A percentile compares a stretch with the other conserved stretches of the same genome.
Evolutionary conservation across 2,113 vertebrate genomes (phyloP).

Genomic region (Nannobrachium achirus): DNA sequence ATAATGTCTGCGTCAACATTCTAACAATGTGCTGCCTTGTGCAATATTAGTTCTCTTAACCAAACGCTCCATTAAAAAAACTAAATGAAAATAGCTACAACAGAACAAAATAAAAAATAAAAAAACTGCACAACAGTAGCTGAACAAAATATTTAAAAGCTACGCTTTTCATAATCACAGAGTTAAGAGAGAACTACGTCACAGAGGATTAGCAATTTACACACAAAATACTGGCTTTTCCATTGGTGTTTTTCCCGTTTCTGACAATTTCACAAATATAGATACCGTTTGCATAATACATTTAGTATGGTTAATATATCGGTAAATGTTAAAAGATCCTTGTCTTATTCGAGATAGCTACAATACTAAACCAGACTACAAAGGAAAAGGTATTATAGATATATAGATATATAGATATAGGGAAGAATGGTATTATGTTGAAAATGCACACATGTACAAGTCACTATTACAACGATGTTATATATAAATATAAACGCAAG

Average conservation of each 20-base stretch:
- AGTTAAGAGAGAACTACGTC: conserved; percentile 19
- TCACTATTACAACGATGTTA: conserved; percentile 43
- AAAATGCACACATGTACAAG: conserved; percentile 53
- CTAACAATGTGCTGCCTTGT: conserved; percentile 31
- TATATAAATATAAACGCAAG: conserved; percentile 44
- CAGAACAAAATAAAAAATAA: conserved; percentile 4
- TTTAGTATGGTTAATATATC: conserved; percentile 25
- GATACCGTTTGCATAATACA: conserved; percentile 34
- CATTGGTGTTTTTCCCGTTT: background rate
- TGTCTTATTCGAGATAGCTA: conserved; percentile 3
- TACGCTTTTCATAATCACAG: conserved; percentile 16
- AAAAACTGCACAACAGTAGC: conserved; percentile 12
- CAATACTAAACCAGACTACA: conserved; percentile 14
- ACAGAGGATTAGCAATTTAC: conserved; percentile 29
- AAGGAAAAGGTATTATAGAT: background rate
- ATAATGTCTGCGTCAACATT: conserved; percentile 2
- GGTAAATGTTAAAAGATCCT: conserved; percentile 21
- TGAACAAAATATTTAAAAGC: conserved; percentile 12
- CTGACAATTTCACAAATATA: conserved; percentile 32
- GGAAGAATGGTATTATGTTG: conserved; percentile 29
- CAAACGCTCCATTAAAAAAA: conserved; percentile 1
- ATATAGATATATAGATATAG: background rate
- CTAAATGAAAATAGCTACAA: conserved; percentile 17
- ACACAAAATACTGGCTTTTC: conserved; percentile 18
- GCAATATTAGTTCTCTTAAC: conserved; percentile 2